Base-by-base conservation (phyloP, 2,797 vertebrate species). In the Australoheros facetus region DNA sequence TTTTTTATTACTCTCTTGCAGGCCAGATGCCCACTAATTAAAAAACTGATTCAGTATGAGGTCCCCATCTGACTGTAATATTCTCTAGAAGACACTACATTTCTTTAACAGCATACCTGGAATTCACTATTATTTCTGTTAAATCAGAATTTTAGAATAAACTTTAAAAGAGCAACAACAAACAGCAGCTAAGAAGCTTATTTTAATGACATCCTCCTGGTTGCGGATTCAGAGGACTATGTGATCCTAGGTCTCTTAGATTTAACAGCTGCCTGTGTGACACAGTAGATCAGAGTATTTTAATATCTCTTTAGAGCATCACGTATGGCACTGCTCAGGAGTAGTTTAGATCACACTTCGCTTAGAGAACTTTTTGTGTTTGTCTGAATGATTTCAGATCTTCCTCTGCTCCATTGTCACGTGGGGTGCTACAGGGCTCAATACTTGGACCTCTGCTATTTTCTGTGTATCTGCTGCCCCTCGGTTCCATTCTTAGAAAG, bases 1-100 rank as follows among this genome's bases (percentile, higher is more conserved):
- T 19, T 89, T 79, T 78, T 74, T 75, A 85, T 84, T 73, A 21
- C 73, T 82, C 71, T 78, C 79, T 62, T 4, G 23, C 70, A 80
- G 72, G 51, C 71, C 16, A 56, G 5, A 23, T 14, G 19, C 59
- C 62, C 48, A 8, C 73, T 82, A 79, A 83, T 81, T 78, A 82
- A 26, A 72, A 58, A 51, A 16, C 48, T 0, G 51, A 39, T 56
- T 58, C 26, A 7, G 58, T 73, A 37, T 34, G 11, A 79, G 76
- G 58, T 83, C 71, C 73, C 78, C 1, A 53, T 30, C 39, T 7
- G 37, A 66, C 23, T 55, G 64, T 77, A 56, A 75, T 59, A 42
- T 57, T 77, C 45, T 81, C 60, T 48, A 57, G 56, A 77, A 32
- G 5, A 28, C 42, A 64, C 62, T 48, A 48, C 16, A 26, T 66